Evolutionary conservation across 1,140 invertebrate species (phyloP).

Genomic region (Drosophila virilis): DNA sequence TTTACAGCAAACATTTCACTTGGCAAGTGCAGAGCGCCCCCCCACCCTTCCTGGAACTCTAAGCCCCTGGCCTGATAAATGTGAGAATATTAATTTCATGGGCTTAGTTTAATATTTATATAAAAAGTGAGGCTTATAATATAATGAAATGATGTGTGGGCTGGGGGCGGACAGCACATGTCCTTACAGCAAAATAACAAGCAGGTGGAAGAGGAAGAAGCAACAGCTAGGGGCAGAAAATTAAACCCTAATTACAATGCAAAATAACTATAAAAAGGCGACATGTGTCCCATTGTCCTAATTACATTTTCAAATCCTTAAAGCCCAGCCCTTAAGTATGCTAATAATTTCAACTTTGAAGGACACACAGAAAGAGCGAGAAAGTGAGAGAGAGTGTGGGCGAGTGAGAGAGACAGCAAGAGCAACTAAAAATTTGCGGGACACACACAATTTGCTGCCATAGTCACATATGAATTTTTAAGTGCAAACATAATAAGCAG

Average conservation of each 20-base stretch:
- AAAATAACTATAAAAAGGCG: conserved; percentile 44
- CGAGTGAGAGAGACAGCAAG: not conserved
- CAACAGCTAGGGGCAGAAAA: conserved; percentile 10
- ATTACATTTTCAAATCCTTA: conserved; percentile 65
- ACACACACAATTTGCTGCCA: conserved; percentile 70
- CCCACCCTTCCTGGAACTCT: not conserved
- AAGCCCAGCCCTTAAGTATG: conserved; percentile 61
- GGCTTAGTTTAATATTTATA: conserved; percentile 50
- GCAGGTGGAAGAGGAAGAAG: conserved; percentile 4
- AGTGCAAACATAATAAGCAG: conserved; percentile 83
- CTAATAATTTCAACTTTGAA: conserved; percentile 66
- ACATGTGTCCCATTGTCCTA: conserved; percentile 44
- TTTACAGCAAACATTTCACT: conserved; percentile 31
- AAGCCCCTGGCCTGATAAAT: conserved; percentile 1
- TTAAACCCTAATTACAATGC: conserved; percentile 50
- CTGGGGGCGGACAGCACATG: conserved; percentile 11
- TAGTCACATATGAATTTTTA: conserved; percentile 81
- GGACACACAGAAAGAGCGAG: conserved; percentile 1
- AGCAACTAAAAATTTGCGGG: conserved; percentile 55
- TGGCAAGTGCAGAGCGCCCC: not conserved
- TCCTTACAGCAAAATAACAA: too few species aligned
- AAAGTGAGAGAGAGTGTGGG: not conserved
- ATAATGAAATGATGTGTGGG: conserved; percentile 31
- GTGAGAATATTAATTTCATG: conserved; percentile 40
- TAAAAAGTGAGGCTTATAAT: conserved; percentile 8